Base-by-base conservation (phyloP, 2,888 invertebrate species). In the Acleris emargana region DNA sequence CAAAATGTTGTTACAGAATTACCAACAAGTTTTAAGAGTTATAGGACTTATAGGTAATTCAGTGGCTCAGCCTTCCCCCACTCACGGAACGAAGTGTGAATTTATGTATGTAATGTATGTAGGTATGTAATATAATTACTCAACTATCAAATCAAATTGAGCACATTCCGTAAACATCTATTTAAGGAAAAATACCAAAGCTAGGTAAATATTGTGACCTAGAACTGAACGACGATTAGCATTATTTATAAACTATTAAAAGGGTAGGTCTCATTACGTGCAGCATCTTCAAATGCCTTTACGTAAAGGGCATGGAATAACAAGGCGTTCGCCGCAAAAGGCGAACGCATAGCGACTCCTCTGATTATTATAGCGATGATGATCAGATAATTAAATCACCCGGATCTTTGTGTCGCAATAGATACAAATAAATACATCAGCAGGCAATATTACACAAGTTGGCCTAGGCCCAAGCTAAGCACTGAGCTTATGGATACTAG, bases 231-330 rank as follows among this genome's bases (percentile, higher is more conserved):
- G 60, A 49, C 47, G 63, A 61, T 61, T 55, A 66, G 58, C 64
- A 51, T 63, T 63, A 63, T 60, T 66, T 66, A 66, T 59, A 66
- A 57, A 61, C 55, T 61, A 66, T 66, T 61, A 66, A 66, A 32
- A 66, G 42, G 51, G 20, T 16, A 57, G 22, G 45, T 55, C 66
- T 55, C 60, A 60, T 66, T 61, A 66, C 50, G 38, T 32, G 60
- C 73, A 74, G 79, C 80, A 80, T 81, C 84, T 83, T 82, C 82
- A 83, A 82, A 84, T 82, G 82, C 77, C 79, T 84, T 80, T 77
- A 77, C 78, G 74, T 80, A 88, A 89, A 87, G 85, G 86, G 82
- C 86, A 86, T 72, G 73, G 75, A 71, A 72, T 72, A 72, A 69
- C 50, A 67, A 69, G 64, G 68, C 60, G 59, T 67, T 28, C 28